Evolutionary conservation across 2,888 invertebrate species (phyloP).

Genomic region (Drosophila atripex): DNA sequence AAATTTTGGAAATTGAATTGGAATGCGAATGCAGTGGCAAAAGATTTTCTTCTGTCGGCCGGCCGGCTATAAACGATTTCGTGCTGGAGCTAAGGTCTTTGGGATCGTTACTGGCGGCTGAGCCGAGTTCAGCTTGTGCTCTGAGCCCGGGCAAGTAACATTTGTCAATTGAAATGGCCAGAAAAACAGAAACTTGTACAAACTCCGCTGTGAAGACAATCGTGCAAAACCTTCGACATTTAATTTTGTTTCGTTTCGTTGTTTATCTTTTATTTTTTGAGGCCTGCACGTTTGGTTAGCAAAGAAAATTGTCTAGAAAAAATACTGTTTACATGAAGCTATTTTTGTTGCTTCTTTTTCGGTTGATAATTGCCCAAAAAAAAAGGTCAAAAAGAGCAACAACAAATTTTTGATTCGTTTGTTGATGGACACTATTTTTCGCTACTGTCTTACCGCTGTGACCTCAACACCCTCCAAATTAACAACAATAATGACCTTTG

Average conservation of each 20-base stretch:
- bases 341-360: slow-evolving; percentile 37
- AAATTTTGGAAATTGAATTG: slow-evolving; percentile 49
- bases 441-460: slow-evolving; percentile 49
- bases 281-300: slow-evolving; percentile 65
- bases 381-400: slow-evolving; percentile 64
- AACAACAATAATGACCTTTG: slow-evolving; percentile 59
- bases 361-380: slow-evolving; percentile 66
- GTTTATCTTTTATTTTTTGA: slow-evolving; percentile 25
- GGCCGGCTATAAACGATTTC: slow-evolving; percentile 45
- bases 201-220: slow-evolving; percentile 56
- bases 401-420: slow-evolving; percentile 46
- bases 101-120: slow-evolving; percentile 45
- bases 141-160: slow-evolving; percentile 44
- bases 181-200: slow-evolving; percentile 38
- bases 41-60: slow-evolving; percentile 53
- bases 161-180: slow-evolving; percentile 72
- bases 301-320: slow-evolving; percentile 56
- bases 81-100: slow-evolving; percentile 55
- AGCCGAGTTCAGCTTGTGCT: slow-evolving; percentile 51
- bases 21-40: slow-evolving; percentile 45
- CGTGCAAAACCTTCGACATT: slow-evolving; percentile 78
- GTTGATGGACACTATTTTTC: slow-evolving; percentile 43
- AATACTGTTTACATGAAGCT: slow-evolving; percentile 58
- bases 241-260: slow-evolving; percentile 73
- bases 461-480: slow-evolving; percentile 71